These are phyloP conservation scores for Rallus crepitans DNA, from an alignment of 2,797 vertebrate species.

Conservation along the genomic window DNA sequence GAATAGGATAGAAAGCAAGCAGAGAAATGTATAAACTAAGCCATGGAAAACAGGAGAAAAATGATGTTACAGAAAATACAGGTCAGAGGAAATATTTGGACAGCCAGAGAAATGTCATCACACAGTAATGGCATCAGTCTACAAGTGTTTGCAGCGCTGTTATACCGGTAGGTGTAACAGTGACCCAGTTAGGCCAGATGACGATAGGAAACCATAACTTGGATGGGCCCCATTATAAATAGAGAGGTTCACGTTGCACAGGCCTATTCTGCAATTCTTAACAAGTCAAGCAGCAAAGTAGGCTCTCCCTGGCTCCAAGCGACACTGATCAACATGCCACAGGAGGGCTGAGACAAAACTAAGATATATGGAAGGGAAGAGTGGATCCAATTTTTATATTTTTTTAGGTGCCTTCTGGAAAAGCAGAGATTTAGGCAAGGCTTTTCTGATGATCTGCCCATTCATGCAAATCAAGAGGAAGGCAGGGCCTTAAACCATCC, in stretches of 20 bases:
- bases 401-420: not conserved
- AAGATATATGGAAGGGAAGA: not conserved
- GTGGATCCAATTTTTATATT: not conserved
- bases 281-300: not conserved
- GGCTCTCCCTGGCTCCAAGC: not conserved
- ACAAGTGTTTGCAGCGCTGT: not conserved
- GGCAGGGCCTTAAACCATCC: not conserved
- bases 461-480: not conserved
- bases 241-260: not conserved
- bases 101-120: constrained; percentile 31
- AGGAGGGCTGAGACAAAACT: not conserved
- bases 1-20: not conserved
- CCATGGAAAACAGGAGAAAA: constrained; percentile 23
- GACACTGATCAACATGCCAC: rapidly evolving
- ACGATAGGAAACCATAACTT: not conserved
- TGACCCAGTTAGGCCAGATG: constrained; percentile 10
- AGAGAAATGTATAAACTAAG: not conserved
- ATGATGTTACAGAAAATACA: constrained; percentile 16
- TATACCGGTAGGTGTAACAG: not conserved
- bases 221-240: constrained; percentile 11
- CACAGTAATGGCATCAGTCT: not conserved
- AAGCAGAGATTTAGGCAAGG: not conserved
- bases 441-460: not conserved
- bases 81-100: constrained; percentile 24
- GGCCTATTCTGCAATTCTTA: not conserved